Evolutionary conservation across 2,888 invertebrate species (phyloP).

Genomic region (Cerastis leucographa): DNA sequence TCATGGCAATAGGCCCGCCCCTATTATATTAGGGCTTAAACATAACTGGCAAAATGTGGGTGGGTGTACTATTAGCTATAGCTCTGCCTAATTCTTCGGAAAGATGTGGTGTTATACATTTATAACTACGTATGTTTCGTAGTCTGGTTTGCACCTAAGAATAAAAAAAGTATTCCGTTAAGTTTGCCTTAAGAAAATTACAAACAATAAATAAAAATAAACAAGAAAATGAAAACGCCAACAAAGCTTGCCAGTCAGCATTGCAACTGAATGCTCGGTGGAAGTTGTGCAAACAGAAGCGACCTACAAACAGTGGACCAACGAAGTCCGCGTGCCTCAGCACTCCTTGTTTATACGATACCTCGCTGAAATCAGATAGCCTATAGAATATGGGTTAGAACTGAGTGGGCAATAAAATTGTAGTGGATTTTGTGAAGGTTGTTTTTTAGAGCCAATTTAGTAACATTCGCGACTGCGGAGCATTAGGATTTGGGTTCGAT

Average conservation of each 20-base stretch:
- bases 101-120: not conserved
- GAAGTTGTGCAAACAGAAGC: conserved; percentile 51
- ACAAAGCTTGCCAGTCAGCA: conserved; percentile 39
- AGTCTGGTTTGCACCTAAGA: not conserved
- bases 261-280: conserved; percentile 28
- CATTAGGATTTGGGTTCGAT: no score
- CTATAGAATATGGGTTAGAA: not conserved
- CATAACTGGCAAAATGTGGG: not conserved
- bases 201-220: conserved; percentile 8
- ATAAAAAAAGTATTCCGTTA: not conserved
- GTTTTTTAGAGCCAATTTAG: conserved; percentile 3
- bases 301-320: conserved; percentile 54
- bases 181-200: conserved; percentile 5
- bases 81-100: not conserved
- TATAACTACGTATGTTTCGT: not conserved
- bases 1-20: no score
- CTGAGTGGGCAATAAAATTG: conserved; percentile 24
- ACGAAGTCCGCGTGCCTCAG: conserved; percentile 40
- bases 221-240: conserved; percentile 25
- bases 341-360: conserved; percentile 55
- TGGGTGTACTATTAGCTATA: not conserved
- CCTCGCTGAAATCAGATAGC: conserved; percentile 44
- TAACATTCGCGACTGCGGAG: not conserved
- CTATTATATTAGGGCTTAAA: no score
- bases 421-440: conserved; percentile 8